Percentiles rank a stretch among this genome's conserved stretches.
phyloP scores from a whole-genome alignment of 2,113 vertebrate species.

The Pachypanchax playfairii region DNA sequence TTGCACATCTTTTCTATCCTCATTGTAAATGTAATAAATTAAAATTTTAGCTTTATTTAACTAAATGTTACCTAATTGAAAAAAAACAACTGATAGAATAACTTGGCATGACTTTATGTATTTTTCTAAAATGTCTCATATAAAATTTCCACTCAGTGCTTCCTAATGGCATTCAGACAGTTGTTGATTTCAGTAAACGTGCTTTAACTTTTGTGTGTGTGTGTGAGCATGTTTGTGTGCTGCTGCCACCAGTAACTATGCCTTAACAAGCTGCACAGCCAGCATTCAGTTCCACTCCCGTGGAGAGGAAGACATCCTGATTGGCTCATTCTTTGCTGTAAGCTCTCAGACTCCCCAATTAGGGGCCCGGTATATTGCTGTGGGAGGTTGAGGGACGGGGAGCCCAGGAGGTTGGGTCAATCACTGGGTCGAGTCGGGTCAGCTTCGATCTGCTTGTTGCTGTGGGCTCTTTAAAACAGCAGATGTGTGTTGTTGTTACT shows the following conservation, averaged over 20 bases:
- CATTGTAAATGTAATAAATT: not conserved
- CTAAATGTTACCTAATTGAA: not conserved
- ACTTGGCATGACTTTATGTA: slow-evolving; percentile 20
- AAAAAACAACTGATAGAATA: slow-evolving; percentile 2
- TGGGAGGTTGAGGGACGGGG: slow-evolving; percentile 45
- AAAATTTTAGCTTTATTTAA: not conserved
- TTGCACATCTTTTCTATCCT: slow-evolving; percentile 1
- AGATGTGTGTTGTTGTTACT: not conserved
- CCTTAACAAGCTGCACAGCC: slow-evolving; percentile 69
- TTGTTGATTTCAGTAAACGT: slow-evolving; percentile 23
- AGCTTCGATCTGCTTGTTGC: slow-evolving; percentile 26
- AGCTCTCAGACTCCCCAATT: slow-evolving; percentile 64
- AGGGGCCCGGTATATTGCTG: slow-evolving; percentile 44
- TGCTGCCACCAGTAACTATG: slow-evolving; percentile 47
- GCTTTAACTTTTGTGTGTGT: slow-evolving; percentile 5
- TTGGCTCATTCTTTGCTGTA: slow-evolving; percentile 53
- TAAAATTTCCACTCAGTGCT: slow-evolving; percentile 20
- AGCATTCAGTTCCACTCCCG: slow-evolving; percentile 64
- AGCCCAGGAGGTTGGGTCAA: slow-evolving; percentile 51
- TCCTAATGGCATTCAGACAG: slow-evolving; percentile 16
- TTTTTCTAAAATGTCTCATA: slow-evolving; percentile 29
- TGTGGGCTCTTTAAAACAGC: slow-evolving; percentile 2
- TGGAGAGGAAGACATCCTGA: slow-evolving; percentile 63
- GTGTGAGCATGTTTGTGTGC: slow-evolving; percentile 24
- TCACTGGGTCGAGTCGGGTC: slow-evolving; percentile 28